Conservation (phyloP, 2,113 vertebrate genomes). For the Macaca mulatta region DNA sequence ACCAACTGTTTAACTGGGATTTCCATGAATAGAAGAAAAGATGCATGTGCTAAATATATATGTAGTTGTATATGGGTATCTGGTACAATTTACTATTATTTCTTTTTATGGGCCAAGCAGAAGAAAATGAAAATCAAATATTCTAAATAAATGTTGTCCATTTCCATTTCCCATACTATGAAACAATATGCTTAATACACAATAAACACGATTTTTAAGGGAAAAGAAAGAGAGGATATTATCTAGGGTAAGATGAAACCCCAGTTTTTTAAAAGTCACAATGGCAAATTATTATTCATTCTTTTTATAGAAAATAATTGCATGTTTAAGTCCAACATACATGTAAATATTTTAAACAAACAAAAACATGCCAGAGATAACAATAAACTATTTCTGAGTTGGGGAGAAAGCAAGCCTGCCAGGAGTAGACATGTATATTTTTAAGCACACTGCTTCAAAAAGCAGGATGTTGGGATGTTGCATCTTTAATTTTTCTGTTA, state of each 20-base stretch:
- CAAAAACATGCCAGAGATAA: conserved; percentile 83
- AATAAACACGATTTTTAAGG: conserved; percentile 77
- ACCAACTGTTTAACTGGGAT: conserved; percentile 70
- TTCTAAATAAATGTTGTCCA: conserved; percentile 50
- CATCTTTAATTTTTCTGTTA: conserved; percentile 92
- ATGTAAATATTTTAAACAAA: conserved; percentile 87
- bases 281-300: conserved; percentile 75
- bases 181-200: conserved; percentile 78
- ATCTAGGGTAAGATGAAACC: conserved; percentile 49
- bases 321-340: conserved; percentile 83
- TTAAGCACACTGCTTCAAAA: conserved; percentile 85
- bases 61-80: background rate
- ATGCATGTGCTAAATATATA: conserved; percentile 64
- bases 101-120: conserved; percentile 46
- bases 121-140: background rate
- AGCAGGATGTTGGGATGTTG: conserved; percentile 86
- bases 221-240: conserved; percentile 49
- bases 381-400: conserved; percentile 83
- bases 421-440: conserved; percentile 84
- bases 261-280: conserved; percentile 69
- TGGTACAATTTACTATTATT: conserved; percentile 60
- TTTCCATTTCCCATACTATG: conserved; percentile 67
- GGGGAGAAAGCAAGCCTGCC: conserved; percentile 75
- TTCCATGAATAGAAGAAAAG: conserved; percentile 69
- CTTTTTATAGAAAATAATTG: conserved; percentile 82